Evolutionary conservation across 2,113 vertebrate species (phyloP).

Genomic region (Pollimyrus isidori): DNA sequence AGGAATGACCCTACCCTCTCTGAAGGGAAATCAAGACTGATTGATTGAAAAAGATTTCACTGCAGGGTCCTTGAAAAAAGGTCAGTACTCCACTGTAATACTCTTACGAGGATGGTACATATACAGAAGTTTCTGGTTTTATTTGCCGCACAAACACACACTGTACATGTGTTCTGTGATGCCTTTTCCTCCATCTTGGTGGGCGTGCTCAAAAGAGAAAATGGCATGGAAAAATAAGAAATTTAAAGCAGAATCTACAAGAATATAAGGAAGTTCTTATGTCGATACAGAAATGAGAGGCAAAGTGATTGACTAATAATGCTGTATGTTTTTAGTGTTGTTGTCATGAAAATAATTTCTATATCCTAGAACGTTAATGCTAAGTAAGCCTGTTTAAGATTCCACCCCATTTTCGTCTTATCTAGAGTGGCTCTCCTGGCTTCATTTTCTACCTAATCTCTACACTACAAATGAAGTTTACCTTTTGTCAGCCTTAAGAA

Average conservation of each 20-base stretch:
- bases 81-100: background rate
- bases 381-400: background rate
- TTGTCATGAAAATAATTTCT: background rate
- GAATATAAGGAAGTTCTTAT: background rate
- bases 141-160: background rate
- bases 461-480: background rate
- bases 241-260: background rate
- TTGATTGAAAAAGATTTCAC: background rate
- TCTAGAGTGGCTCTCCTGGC: background rate
- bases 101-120: background rate
- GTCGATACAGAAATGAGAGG: background rate
- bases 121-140: background rate
- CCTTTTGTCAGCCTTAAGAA: slow-evolving; percentile 3
- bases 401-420: background rate
- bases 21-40: background rate
- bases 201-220: background rate
- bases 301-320: no score
- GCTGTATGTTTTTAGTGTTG: background rate
- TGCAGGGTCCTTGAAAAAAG: background rate
- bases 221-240: background rate
- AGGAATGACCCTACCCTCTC: background rate
- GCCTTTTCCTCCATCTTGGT: background rate
- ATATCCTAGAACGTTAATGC: background rate
- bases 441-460: background rate
- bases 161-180: background rate